Conservation (phyloP, 2,113 vertebrate genomes). For the Barbus barbus region DNA sequence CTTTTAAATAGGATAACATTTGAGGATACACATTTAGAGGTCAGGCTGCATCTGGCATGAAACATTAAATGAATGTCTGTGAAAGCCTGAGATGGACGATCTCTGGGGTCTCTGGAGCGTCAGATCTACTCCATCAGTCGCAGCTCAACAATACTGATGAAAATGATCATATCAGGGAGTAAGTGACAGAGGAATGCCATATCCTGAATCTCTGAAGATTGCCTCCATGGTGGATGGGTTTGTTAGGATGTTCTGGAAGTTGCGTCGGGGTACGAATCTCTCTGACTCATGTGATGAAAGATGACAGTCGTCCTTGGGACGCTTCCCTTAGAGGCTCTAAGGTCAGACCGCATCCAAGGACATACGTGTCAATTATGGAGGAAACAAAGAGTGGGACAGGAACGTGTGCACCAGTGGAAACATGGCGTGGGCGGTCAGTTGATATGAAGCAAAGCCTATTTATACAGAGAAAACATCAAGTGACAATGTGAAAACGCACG, state of each 20-base stretch:
- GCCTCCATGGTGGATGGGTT: neutral
- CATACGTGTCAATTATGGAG: slow-evolving; percentile 40
- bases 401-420: neutral
- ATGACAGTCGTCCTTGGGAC: slow-evolving; percentile 36
- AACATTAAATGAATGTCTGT: slow-evolving; percentile 14
- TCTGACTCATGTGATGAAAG: slow-evolving; percentile 10
- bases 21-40: slow-evolving; percentile 11
- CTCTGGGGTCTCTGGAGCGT: slow-evolving; percentile 17
- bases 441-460: neutral
- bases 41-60: neutral
- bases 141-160: neutral
- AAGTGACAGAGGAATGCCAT: slow-evolving; percentile 9
- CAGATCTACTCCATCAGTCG: slow-evolving; percentile 21
- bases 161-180: neutral
- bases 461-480: neutral
- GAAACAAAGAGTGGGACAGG: neutral
- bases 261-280: neutral
- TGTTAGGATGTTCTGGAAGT: neutral
- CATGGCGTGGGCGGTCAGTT: neutral
- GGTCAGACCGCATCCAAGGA: slow-evolving; percentile 26
- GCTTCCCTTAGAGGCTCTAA: slow-evolving; percentile 5
- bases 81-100: slow-evolving; percentile 16
- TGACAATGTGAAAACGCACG: neutral
- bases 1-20: slow-evolving; percentile 5
- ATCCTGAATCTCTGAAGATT: slow-evolving; percentile 25